Conservation (phyloP, 2,113 vertebrate species). For the Dicaeum eximium region DNA sequence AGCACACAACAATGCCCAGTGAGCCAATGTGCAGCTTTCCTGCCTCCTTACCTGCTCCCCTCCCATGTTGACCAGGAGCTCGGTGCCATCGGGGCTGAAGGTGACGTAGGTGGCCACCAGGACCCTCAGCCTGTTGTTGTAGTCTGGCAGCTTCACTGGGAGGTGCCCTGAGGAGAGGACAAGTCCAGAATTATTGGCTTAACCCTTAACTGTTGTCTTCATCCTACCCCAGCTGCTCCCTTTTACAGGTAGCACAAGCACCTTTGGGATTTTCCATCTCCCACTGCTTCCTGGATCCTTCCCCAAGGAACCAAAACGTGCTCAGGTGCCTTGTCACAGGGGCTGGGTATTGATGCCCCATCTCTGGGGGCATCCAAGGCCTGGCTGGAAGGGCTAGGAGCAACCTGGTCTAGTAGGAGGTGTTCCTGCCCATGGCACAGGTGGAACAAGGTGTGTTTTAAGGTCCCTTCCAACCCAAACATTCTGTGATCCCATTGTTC, state of each 20-base stretch:
- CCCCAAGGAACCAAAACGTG: background rate
- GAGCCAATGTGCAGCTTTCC: background rate
- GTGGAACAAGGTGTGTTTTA: background rate
- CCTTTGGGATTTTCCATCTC: background rate
- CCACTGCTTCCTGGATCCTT: background rate
- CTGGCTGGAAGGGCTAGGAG: background rate
- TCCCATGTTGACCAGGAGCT: slow-evolving; percentile 98
- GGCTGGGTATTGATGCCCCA: background rate
- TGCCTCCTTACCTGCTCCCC: slow-evolving; percentile 88
- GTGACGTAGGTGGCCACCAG: slow-evolving; percentile 96
- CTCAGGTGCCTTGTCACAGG: background rate
- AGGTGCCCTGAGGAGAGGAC: slow-evolving; percentile 82
- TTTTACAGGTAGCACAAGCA: background rate
- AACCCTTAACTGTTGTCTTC: background rate
- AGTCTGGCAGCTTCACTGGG: slow-evolving; percentile 93
- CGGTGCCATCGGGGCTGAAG: slow-evolving; percentile 96
- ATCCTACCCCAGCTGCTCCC: background rate
- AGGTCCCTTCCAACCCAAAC: background rate
- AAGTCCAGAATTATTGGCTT: accelerated
- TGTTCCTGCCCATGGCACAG: background rate
- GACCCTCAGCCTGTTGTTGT: slow-evolving; percentile 92
- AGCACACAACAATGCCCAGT: background rate
- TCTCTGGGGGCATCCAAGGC: background rate
- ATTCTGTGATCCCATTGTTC: background rate
- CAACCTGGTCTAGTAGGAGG: background rate